Evolutionary conservation across 2,797 vertebrate species (phyloP), one percentile per base, ranked within the genome.

Genomic region (Hyperoplus immaculatus): DNA sequence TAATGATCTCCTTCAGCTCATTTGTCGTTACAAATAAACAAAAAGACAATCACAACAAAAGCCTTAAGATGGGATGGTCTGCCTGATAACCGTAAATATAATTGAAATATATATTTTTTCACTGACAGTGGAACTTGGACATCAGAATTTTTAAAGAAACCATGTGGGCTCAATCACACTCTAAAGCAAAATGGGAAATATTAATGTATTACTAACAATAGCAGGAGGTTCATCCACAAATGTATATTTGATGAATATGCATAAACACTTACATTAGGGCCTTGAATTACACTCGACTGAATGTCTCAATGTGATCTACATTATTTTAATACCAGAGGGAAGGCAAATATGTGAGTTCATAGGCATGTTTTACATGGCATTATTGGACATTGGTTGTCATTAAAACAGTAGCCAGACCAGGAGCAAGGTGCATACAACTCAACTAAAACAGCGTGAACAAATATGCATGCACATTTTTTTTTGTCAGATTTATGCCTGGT

Each of bases 71-170:
- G 2, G 12, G 18, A 57, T 14, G 11, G 56, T 61, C 42, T 60
- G 4, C 12, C 15, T 69, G n/a, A 43, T 39, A 41, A 29, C 41
- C 50, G 13, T 42, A 21, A 60, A 72, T 65, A 49, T 58, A 12
- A 62, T 53, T 49, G 5, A 42, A 29, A 45, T 59, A 36, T 43
- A 16, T 2, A 8, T 10, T 29, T 54, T 54, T 49, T 16, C 51
- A 57, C 13, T 46, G 15, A 65, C 46, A n/a, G 15, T n/a, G 39
- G 15, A 43, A 67, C 29, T 53, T n/a, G 39, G 11, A 41, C 4
- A 4, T 41, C 11, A 45, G 4, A 56, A 29, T 47, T 18, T 71
- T 29, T 29, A 49, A 71, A 70, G 54, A 51, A 66, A 69, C 11
- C 4, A 56, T 18, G 16, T 49, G 62, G 38, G 15, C 39, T n/a